Percentiles rank a stretch among this genome's conserved stretches.
These are phyloP conservation scores for Bostrychus sinensis DNA, from an alignment of 2,113 vertebrate genomes.

Conservation along the genomic window DNA sequence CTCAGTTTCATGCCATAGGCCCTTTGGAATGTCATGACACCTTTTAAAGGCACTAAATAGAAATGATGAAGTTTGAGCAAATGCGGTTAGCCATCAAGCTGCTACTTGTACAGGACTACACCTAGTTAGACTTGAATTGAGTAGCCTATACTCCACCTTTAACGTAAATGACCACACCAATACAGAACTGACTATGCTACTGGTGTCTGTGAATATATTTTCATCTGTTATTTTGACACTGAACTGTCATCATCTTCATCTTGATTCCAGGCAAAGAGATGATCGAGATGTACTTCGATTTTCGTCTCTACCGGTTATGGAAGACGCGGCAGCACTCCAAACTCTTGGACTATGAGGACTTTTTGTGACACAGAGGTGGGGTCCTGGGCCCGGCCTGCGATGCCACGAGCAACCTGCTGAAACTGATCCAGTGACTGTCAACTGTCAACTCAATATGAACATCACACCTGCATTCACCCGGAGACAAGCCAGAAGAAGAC, in stretches of 20 bases:
- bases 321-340: constrained; percentile 98
- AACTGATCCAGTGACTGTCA: constrained; percentile 40
- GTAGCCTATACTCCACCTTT: too few relatives aligned
- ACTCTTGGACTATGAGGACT: constrained; percentile 93
- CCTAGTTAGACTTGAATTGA: too few relatives aligned
- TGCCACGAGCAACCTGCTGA: constrained; percentile 36
- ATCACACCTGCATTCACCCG: constrained; percentile 57
- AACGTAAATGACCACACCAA: too few relatives aligned
- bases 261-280: constrained; percentile 88
- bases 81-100: too few relatives aligned
- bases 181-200: too few relatives aligned
- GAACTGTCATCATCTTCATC: constrained; percentile 17
- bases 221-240: neutral
- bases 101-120: too few relatives aligned
- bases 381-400: constrained; percentile 10
- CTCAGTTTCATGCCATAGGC: too few relatives aligned
- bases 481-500: constrained; percentile 35
- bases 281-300: constrained; percentile 98
- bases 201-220: too few relatives aligned
- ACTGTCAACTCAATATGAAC: constrained; percentile 31
- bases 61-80: too few relatives aligned
- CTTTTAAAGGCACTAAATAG: too few relatives aligned
- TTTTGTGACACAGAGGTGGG: constrained; percentile 73
- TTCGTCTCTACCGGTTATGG: constrained; percentile 97
- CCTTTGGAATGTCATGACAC: too few relatives aligned